Conservation (phyloP, 1,140 invertebrate species). For the roundworm (Caenorhabditis elegans) region WBcel235 BX284602.5:3912001-3912500, state of each 20-base stretch:
- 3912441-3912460: not conserved
- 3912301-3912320: constrained; percentile 56
- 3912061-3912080: not conserved
- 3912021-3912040: too few relatives aligned
- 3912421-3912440: constrained; percentile 28
- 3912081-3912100: not conserved
- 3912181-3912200: not conserved
- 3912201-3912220: not conserved
- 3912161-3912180: not conserved
- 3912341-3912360: constrained; percentile 40
- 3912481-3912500: too few relatives aligned
- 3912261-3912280: constrained; percentile 43
- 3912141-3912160: not conserved
- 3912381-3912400: constrained; percentile 11
- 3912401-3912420: constrained; percentile 39
- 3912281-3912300: constrained; percentile 43
- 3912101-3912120: too few relatives aligned
- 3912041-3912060: not conserved
- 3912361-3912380: not conserved
- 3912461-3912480: not conserved
- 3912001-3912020: too few relatives aligned
- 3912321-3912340: constrained; percentile 46
- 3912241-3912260: constrained; percentile 44
- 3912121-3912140: not conserved
- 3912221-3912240: not conserved